Conservation (phyloP, 2,113 vertebrate species). For the Sterrhoptilus dennistouni region DNA sequence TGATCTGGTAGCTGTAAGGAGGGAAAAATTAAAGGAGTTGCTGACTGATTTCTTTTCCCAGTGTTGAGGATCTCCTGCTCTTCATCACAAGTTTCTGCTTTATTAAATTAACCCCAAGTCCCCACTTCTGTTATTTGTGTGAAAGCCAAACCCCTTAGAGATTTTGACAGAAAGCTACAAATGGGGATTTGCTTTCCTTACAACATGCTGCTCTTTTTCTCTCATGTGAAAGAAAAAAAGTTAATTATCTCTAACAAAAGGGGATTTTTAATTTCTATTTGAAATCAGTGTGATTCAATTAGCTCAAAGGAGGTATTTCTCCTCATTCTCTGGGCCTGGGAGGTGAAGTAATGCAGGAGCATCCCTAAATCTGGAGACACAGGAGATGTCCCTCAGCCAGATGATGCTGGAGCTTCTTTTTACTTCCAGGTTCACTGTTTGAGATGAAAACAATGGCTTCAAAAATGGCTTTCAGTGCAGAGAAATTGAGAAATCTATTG, state of each 20-base stretch:
- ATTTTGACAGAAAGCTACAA: not conserved
- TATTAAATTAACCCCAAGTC: not conserved
- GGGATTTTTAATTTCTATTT: not conserved
- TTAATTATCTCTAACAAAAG: not conserved
- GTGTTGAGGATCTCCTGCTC: not conserved
- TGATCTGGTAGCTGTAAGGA: not conserved
- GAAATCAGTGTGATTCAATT: not conserved
- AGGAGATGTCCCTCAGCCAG: not conserved
- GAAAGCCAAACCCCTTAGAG: not conserved
- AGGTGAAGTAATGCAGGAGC: not conserved
- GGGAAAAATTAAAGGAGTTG: not conserved
- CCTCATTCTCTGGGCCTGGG: not conserved
- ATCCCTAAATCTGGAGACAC: not conserved
- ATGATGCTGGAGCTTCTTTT: accelerated
- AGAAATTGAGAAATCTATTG: not conserved
- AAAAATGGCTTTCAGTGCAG: not conserved
- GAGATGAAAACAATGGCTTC: not conserved
- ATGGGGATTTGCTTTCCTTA: not conserved
- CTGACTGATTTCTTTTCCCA: not conserved
- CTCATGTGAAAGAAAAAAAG: not conserved
- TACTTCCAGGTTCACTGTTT: not conserved
- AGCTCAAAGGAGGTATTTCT: not conserved
- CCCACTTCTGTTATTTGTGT: not conserved
- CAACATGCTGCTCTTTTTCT: not conserved
- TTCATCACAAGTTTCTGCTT: not conserved